phyloP scores from a whole-genome alignment of 2,113 vertebrate genomes.

The Chlorodrepanis virens region DNA sequence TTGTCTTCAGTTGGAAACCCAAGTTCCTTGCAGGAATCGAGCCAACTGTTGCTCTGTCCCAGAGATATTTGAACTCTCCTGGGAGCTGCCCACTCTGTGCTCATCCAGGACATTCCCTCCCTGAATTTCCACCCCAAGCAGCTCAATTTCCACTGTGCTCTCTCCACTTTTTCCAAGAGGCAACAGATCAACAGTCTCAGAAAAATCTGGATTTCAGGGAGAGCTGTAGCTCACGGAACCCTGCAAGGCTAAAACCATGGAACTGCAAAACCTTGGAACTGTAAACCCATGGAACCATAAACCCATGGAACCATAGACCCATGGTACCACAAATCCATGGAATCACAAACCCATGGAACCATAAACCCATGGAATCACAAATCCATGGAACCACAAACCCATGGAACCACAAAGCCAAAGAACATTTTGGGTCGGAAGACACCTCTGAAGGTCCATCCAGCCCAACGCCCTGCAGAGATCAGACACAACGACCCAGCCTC shows the following conservation, averaged over 20 bases:
- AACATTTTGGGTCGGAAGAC: background rate
- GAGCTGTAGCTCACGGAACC: background rate
- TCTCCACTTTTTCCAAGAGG: background rate
- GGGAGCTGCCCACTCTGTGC: background rate
- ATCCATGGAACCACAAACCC: rapidly evolving
- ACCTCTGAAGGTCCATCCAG: background rate
- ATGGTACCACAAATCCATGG: rapidly evolving
- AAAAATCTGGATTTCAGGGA: background rate
- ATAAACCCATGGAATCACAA: rapidly evolving
- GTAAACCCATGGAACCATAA: rapidly evolving
- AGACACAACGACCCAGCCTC: background rate
- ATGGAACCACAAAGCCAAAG: background rate
- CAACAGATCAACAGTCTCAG: background rate
- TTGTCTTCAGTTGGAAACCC: background rate
- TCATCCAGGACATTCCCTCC: background rate
- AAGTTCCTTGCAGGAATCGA: rapidly evolving
- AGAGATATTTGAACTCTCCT: background rate
- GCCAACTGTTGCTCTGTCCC: no score
- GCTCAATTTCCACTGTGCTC: background rate
- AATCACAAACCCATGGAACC: rapidly evolving
- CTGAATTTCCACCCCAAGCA: background rate
- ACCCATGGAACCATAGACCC: rapidly evolving
- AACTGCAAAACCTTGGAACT: background rate
- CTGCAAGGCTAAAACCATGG: rapidly evolving
- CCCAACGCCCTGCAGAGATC: background rate